Percentiles rank a stretch among this genome's conserved stretches.
Conservation (phyloP, 2,888 invertebrate genomes). For the Schrankia costaestrigalis region DNA sequence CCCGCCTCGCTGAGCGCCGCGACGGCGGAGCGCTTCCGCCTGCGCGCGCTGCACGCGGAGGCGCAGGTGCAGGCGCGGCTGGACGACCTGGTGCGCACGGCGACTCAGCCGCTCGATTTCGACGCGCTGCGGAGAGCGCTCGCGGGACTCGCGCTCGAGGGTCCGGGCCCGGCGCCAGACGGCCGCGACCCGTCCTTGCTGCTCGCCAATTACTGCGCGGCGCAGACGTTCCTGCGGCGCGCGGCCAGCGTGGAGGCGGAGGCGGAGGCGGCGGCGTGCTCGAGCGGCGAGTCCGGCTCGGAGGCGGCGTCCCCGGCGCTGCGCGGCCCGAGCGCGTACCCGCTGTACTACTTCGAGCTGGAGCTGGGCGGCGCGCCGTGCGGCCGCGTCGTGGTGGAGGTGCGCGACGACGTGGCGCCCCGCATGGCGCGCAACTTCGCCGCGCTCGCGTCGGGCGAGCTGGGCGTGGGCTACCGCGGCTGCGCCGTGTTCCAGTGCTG, state of each 20-base stretch:
- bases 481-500: constrained; percentile 91
- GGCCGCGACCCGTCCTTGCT: constrained; percentile 85
- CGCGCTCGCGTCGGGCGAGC: constrained; percentile 85
- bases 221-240: constrained; percentile 78
- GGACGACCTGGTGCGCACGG: constrained; percentile 20
- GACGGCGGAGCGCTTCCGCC: constrained; percentile 28
- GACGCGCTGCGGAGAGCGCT: constrained; percentile 13
- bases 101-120: constrained; percentile 16
- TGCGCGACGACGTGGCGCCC: constrained; percentile 88
- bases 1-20: background rate
- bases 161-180: constrained; percentile 54
- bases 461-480: constrained; percentile 88
- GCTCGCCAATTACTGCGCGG: constrained; percentile 88
- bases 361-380: constrained; percentile 85
- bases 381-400: constrained; percentile 88
- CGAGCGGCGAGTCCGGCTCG: constrained; percentile 32
- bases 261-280: constrained; percentile 23
- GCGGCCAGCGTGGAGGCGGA: constrained; percentile 32
- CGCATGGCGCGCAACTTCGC: constrained; percentile 91
- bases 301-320: constrained; percentile 45
- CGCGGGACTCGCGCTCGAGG: constrained; percentile 25
- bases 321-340: constrained; percentile 68
- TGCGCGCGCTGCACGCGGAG: constrained; percentile 82
- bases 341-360: constrained; percentile 88
- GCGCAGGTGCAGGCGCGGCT: constrained; percentile 86